Base-by-base conservation (phyloP, 1,140 invertebrate genomes). In the Piezodorus guildinii region DNA sequence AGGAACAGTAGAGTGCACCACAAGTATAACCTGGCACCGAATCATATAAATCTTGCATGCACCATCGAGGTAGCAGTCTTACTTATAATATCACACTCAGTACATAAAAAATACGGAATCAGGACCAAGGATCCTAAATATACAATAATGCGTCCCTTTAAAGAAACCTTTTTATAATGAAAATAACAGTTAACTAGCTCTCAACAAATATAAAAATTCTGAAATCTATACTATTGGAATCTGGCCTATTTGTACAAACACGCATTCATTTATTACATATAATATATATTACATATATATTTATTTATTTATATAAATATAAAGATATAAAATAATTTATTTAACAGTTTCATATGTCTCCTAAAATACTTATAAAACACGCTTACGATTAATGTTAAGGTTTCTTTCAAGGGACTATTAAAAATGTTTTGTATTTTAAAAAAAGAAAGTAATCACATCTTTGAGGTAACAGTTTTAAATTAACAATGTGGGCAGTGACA, bases 61-160 rank as follows among this genome's bases (percentile, higher is more conserved):
- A 65, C 64, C 64, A 65, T 65, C 30, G 64, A 65, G 64, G 64
- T 65, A 65, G 64, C 64, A 65, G 64, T 65, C 64, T 65, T 65
- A 65, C 58, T 65, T 65, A 46, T 65, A 62, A 61, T 65, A 65
- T 65, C 64, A 65, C 64, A 65, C 64, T 61, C 64, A 65, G 59
- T 60, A 65, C 62, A 62, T 49, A 65, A 63, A 65, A 59, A 62
- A 65, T 45, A 46, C 52, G 23, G 23, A 56, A 21, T 23, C 39
- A 45, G 44, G 16, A 44, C 30, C 17, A 30, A 63, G 62, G 49
- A 51, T 51, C 49, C 30, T 52, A 51, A n/a, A 43, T 44, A 64
- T 43, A 49, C n/a, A 60, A 34, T 34, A 51, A 25, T 21, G 17
- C 6, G 23, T 56, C 52, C 52, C 52, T 56, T 25, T 23, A 56